These are phyloP conservation scores for Amblyraja radiata DNA, from an alignment of 2,797 vertebrate genomes.

Conservation along the genomic window DNA sequence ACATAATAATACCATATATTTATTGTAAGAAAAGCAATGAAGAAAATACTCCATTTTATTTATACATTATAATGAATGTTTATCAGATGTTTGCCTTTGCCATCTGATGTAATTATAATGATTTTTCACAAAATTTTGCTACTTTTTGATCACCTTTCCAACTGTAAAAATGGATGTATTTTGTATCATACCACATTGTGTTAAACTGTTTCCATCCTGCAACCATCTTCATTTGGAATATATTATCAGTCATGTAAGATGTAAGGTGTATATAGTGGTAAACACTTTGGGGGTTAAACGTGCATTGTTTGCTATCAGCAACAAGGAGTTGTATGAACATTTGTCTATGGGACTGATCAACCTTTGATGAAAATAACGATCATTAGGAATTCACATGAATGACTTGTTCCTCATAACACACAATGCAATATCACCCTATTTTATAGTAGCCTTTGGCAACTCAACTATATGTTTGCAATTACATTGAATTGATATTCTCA, in stretches of 20 bases:
- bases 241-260: conserved; percentile 31
- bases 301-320: background rate
- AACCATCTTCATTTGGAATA: conserved; percentile 3
- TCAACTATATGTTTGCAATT: background rate
- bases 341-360: background rate
- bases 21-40: conserved; percentile 74
- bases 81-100: conserved; percentile 38
- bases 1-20: conserved; percentile 85
- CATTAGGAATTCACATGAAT: background rate
- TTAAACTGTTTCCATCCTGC: background rate
- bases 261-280: conserved; percentile 7
- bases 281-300: background rate
- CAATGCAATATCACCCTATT: background rate
- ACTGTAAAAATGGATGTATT: conserved; percentile 18
- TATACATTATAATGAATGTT: conserved; percentile 55
- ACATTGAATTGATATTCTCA: background rate
- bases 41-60: conserved; percentile 60
- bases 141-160: background rate
- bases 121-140: conserved; percentile 30
- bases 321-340: background rate
- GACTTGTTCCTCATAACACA: background rate
- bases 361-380: background rate
- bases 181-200: background rate
- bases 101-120: conserved; percentile 29
- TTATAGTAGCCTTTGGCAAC: background rate